Evolutionary conservation across 1,140 invertebrate genomes (phyloP).

Genomic region (Solenopsis invicta): DNA sequence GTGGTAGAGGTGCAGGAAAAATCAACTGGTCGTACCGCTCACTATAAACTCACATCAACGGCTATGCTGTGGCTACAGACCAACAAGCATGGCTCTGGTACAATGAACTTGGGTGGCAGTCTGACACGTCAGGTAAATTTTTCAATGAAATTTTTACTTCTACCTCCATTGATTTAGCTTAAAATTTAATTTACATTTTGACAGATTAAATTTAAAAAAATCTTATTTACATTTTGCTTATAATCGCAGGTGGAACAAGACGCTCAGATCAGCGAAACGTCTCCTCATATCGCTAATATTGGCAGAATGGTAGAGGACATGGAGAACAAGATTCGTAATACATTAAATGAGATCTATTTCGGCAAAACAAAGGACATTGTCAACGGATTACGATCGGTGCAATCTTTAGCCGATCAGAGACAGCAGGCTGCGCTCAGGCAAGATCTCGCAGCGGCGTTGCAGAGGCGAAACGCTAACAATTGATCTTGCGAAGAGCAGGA

Average conservation of each 20-base stretch:
- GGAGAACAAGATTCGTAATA: slow-evolving; percentile 99
- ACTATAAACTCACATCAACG: slow-evolving; percentile 99
- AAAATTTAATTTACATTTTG: slow-evolving; percentile 4
- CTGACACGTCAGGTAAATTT: slow-evolving; percentile 95
- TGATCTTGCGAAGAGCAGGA: slow-evolving; percentile 82
- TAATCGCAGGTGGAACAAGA: slow-evolving; percentile 95
- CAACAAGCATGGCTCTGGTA: slow-evolving; percentile 97
- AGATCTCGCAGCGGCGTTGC: slow-evolving; percentile 94
- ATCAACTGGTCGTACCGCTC: slow-evolving; percentile 96
- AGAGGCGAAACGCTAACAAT: slow-evolving; percentile 91
- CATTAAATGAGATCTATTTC: slow-evolving; percentile 99
- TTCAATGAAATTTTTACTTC: slow-evolving; percentile 13
- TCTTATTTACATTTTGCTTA: background rate
- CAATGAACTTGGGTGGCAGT: slow-evolving; percentile 99
- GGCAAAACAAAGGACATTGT: slow-evolving; percentile 99
- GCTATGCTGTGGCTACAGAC: slow-evolving; percentile 99
- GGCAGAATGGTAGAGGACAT: slow-evolving; percentile 98
- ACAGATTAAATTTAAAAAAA: background rate
- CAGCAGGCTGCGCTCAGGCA: slow-evolving; percentile 94
- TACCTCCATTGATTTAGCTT: background rate
- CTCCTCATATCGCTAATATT: slow-evolving; percentile 99
- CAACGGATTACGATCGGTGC: slow-evolving; percentile 97
- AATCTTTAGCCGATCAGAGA: slow-evolving; percentile 93
- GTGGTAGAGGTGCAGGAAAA: slow-evolving; percentile 99
- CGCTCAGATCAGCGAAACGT: slow-evolving; percentile 94